phyloP scores from a whole-genome alignment of 2,113 vertebrate species.

The Aleadryas rufinucha region DNA sequence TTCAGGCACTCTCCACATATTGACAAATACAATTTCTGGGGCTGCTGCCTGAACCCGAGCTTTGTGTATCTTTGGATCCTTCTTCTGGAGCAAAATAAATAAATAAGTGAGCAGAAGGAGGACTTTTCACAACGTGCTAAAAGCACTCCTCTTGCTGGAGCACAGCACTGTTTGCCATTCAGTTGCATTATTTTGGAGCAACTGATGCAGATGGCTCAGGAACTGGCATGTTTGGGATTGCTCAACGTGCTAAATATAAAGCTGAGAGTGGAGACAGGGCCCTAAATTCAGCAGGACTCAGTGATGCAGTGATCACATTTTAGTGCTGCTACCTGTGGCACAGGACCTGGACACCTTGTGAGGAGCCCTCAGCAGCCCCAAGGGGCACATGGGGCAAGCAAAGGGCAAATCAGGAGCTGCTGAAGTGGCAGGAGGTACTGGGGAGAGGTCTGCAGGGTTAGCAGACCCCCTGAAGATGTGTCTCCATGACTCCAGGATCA shows the following conservation, averaged over 20 bases:
- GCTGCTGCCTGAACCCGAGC: neutral
- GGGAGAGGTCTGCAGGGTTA: neutral
- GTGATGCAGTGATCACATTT: neutral
- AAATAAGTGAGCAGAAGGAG: neutral
- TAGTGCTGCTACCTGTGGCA: neutral
- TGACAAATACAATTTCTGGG: constrained; percentile 59
- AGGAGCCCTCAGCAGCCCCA: neutral
- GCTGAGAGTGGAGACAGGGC: neutral
- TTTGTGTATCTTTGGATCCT: neutral
- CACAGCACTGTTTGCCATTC: neutral
- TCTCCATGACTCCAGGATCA: neutral
- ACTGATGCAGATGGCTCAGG: constrained; percentile 17
- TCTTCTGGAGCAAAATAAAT: neutral
- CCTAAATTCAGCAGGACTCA: neutral
- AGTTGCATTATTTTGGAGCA: neutral
- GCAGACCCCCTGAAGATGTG: neutral
- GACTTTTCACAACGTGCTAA: neutral
- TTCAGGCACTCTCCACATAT: constrained; percentile 39
- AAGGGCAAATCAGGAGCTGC: neutral
- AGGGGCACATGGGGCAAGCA: neutral
- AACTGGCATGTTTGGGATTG: neutral
- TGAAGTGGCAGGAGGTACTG: neutral
- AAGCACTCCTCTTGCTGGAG: neutral
- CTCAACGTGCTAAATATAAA: neutral
- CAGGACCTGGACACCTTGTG: neutral